These are phyloP conservation scores for Platycheirus rosarum DNA, from an alignment of 2,888 invertebrate species.

Conservation along the genomic window DNA sequence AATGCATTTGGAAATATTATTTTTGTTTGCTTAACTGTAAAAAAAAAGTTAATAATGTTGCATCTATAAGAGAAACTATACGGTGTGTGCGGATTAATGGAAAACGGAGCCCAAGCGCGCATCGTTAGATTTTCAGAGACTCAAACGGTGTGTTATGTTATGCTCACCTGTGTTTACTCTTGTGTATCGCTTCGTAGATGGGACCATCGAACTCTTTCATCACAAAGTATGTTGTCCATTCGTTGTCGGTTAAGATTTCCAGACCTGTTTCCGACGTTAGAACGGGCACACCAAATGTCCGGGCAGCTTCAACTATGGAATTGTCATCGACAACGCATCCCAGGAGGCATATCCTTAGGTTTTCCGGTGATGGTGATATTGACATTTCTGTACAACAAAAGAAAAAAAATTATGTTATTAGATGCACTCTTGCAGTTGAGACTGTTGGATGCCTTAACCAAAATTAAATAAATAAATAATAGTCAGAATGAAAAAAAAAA, in stretches of 20 bases:
- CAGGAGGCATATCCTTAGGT: conserved; percentile 86
- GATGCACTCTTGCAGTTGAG: too few relatives aligned
- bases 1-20: conserved; percentile 12
- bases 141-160: conserved; percentile 10
- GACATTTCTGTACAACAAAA: conserved; percentile 77
- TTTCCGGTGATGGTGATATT: conserved; percentile 82
- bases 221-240: conserved; percentile 87
- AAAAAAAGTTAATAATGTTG: not conserved
- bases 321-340: conserved; percentile 85
- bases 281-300: conserved; percentile 86
- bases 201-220: conserved; percentile 88
- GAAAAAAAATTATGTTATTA: not conserved
- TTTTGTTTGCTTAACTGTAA: conserved; percentile 22
- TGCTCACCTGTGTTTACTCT: conserved; percentile 85
- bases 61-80: conserved; percentile 23
- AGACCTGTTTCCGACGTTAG: conserved; percentile 85
- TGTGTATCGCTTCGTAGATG: conserved; percentile 86
- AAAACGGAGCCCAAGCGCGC: conserved; percentile 31
- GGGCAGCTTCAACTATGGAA: conserved; percentile 84
- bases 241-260: conserved; percentile 84
- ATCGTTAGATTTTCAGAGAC: not conserved
- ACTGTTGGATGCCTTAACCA: too few relatives aligned
- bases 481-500: too few relatives aligned
- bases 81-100: conserved; percentile 1
- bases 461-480: too few relatives aligned